Conservation (phyloP, 2,888 invertebrate genomes). For the Oligia strigilis region DNA sequence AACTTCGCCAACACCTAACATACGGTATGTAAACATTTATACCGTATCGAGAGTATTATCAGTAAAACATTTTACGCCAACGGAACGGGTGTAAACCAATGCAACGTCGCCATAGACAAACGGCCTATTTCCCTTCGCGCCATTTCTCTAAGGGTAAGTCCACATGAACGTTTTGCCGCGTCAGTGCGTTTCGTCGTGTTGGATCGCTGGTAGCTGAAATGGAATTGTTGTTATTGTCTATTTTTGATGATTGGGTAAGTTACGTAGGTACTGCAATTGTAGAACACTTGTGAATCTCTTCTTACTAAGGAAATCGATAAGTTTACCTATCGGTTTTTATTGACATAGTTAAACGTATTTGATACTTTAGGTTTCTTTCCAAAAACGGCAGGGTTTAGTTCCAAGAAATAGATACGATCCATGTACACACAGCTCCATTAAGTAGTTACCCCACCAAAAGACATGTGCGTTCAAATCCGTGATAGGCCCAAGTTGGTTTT, state of each 20-base stretch:
- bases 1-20: constrained; percentile 30
- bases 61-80: constrained; percentile 42
- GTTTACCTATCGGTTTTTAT: too few species aligned
- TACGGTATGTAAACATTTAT: constrained; percentile 44
- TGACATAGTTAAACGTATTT: too few species aligned
- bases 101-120: constrained; percentile 61
- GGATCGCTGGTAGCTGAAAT: neutral
- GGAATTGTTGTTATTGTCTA: neutral
- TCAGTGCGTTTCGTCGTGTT: constrained; percentile 13
- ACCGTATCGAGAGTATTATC: constrained; percentile 49
- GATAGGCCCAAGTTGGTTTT: too few species aligned
- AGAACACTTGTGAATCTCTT: too few species aligned
- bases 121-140: constrained; percentile 61
- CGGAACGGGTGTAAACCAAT: constrained; percentile 55
- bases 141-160: constrained; percentile 47
- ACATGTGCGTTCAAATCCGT: too few species aligned
- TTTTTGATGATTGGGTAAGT: constrained; percentile 6
- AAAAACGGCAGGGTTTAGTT: too few species aligned
- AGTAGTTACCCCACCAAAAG: too few species aligned
- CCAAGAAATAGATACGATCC: too few species aligned
- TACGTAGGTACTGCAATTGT: neutral
- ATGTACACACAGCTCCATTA: too few species aligned
- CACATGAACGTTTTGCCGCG: constrained; percentile 30
- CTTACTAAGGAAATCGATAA: too few species aligned
- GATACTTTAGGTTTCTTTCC: too few species aligned